phyloP scores from a whole-genome alignment of 2,888 invertebrate species.

The Pseudanteris insignis region DNA sequence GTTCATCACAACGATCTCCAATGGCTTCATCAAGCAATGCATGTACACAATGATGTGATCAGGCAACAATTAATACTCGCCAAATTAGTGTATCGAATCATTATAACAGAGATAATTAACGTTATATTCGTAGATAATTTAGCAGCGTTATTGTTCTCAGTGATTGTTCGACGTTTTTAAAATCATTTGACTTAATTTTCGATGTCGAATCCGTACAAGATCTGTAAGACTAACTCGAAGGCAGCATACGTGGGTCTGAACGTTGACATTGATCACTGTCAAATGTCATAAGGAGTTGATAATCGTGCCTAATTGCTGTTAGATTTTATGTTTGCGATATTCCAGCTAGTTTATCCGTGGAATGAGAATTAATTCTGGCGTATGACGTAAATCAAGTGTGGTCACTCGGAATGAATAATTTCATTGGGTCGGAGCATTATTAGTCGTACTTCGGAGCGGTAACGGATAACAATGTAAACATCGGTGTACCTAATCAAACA shows the following conservation, averaged over 20 bases:
- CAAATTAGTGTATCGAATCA: constrained; percentile 15
- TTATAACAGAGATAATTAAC: too few relatives aligned
- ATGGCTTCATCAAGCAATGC: constrained; percentile 35
- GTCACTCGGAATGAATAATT: constrained; percentile 20
- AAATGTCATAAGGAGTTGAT: not conserved
- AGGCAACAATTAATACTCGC: constrained; percentile 19
- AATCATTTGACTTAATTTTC: too few relatives aligned
- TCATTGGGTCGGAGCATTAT: constrained; percentile 8
- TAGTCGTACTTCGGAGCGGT: constrained; percentile 12
- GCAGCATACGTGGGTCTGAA: too few relatives aligned
- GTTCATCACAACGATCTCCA: constrained; percentile 25
- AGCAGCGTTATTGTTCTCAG: too few relatives aligned
- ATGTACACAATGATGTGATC: constrained; percentile 22
- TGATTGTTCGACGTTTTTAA: too few relatives aligned
- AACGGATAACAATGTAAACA: constrained; percentile 29
- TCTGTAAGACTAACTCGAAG: too few relatives aligned
- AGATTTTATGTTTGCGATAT: constrained; percentile 1
- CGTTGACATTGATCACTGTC: not conserved
- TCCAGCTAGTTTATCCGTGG: not conserved
- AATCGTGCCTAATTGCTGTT: not conserved
- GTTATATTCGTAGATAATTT: too few relatives aligned
- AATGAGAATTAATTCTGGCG: constrained; percentile 7
- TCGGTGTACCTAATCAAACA: constrained; percentile 22
- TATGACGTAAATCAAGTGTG: constrained; percentile 18
- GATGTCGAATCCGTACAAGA: too few relatives aligned